phyloP scores from a whole-genome alignment of 2,797 vertebrate genomes.

The Sitta carolinensis region DNA sequence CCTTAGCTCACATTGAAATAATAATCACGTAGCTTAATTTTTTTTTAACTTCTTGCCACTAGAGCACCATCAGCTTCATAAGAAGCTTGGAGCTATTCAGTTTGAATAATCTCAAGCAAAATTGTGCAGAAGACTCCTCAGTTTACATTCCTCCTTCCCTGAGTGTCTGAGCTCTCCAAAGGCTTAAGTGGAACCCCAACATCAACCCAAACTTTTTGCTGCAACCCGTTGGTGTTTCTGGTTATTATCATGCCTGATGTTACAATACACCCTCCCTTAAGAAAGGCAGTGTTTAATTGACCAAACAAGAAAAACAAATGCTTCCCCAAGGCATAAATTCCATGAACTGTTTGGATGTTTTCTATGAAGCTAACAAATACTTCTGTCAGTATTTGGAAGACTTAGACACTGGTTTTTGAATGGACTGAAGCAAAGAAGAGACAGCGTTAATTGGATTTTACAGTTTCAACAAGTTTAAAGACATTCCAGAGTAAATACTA shows the following conservation, averaged over 20 bases:
- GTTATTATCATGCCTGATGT: conserved; percentile 31
- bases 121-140: neutral
- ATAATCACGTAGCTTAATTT: neutral
- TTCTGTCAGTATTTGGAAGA: conserved; percentile 21
- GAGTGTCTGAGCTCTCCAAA: conserved; percentile 5
- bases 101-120: neutral
- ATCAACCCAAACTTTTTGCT: neutral
- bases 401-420: neutral
- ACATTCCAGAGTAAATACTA: neutral
- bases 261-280: conserved; percentile 24
- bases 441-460: neutral
- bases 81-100: neutral
- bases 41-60: neutral
- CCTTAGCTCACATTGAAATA: neutral
- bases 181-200: neutral
- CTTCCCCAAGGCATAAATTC: conserved; percentile 59
- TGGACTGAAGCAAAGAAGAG: neutral
- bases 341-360: conserved; percentile 52
- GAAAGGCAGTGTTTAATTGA: conserved; percentile 49
- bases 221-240: neutral
- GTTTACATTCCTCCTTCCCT: neutral
- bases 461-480: conserved; percentile 9
- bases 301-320: conserved; percentile 58
- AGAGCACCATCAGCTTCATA: neutral
- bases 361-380: conserved; percentile 33